phyloP scores from a whole-genome alignment of 1,140 invertebrate species.

The Hydropsyche tenuis region DNA sequence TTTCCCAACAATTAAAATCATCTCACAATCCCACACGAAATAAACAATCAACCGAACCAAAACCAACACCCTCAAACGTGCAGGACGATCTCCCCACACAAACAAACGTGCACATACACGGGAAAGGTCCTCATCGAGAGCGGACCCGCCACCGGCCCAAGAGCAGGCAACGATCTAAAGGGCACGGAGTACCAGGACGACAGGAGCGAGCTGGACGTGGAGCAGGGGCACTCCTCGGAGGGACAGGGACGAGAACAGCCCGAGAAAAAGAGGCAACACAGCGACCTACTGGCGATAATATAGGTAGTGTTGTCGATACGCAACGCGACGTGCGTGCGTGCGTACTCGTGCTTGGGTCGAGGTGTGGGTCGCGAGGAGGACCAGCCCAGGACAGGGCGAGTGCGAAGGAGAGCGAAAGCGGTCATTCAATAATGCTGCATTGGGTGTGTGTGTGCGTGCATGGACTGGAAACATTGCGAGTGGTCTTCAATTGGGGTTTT shows the following conservation, averaged over 20 bases:
- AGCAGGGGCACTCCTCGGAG: neutral
- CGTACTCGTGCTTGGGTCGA: too few species aligned
- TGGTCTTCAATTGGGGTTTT: too few species aligned
- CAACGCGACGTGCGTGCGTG: neutral
- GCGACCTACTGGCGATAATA: slow-evolving; percentile 22
- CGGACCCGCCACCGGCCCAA: neutral
- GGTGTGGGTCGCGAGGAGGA: neutral
- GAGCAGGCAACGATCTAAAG: slow-evolving; percentile 45
- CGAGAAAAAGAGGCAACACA: neutral
- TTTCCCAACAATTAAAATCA: too few species aligned
- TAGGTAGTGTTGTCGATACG: neutral
- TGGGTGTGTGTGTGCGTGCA: neutral
- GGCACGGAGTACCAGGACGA: slow-evolving; percentile 46
- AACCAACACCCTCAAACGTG: too few species aligned
- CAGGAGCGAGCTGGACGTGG: slow-evolving; percentile 32
- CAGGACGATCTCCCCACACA: too few species aligned
- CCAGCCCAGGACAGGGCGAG: neutral
- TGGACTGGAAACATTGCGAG: neutral
- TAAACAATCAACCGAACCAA: too few species aligned
- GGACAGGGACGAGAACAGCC: neutral
- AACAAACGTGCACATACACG: too few species aligned
- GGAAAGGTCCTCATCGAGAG: too few species aligned
- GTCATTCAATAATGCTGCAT: neutral
- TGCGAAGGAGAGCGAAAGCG: neutral
- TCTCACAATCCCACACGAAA: too few species aligned